Evolutionary conservation across 2,797 vertebrate species (phyloP).

Genomic region (Pelobates cultripes): DNA sequence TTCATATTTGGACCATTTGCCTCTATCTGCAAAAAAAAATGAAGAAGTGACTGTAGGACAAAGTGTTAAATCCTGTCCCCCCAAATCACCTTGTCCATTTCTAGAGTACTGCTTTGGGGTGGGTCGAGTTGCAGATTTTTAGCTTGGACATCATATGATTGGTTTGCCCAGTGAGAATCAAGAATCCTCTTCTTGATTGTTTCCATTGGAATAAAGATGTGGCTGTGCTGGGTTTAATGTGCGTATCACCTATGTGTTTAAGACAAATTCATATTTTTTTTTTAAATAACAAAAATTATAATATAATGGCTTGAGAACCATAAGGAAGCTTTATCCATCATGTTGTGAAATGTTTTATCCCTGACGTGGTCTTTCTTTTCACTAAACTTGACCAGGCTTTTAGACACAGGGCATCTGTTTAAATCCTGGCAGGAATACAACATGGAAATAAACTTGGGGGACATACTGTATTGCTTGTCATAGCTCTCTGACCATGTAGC

Average conservation of each 20-base stretch:
- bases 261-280: constrained; percentile 1
- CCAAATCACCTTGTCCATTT: too few species aligned
- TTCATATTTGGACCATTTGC: too few species aligned
- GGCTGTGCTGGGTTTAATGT: constrained; percentile 4
- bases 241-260: constrained; percentile 31
- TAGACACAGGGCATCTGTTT: background rate
- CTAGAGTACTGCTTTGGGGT: background rate
- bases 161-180: background rate
- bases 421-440: background rate
- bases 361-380: background rate
- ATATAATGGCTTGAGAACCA: constrained; percentile 32
- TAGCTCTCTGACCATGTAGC: background rate
- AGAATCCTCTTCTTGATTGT: constrained; percentile 8
- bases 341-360: background rate
- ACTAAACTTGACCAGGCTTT: background rate
- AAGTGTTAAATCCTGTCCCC: too few species aligned
- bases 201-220: constrained; percentile 20
- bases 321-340: background rate
- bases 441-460: background rate
- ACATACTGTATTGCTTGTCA: background rate
- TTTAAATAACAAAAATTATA: constrained; percentile 36
- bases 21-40: too few species aligned
- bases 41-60: too few species aligned
- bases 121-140: background rate
- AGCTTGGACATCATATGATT: background rate